Conservation (phyloP, 2,113 vertebrate genomes). For the Corythoichthys haematopterus region DNA sequence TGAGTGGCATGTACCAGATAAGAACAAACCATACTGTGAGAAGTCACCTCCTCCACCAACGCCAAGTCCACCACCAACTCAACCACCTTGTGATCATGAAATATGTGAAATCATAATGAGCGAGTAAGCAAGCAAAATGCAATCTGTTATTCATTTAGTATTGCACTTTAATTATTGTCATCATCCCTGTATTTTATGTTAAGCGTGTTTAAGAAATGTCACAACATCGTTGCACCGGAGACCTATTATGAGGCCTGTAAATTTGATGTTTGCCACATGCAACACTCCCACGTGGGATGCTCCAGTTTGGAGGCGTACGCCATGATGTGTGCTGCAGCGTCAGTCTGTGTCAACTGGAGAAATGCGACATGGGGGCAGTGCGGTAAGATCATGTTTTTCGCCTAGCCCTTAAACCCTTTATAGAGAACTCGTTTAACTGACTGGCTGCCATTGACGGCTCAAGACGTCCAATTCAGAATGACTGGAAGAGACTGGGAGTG, state of each 20-base stretch:
- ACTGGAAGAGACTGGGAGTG: too few relatives aligned
- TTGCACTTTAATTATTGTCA: not conserved
- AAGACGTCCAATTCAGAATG: too few relatives aligned
- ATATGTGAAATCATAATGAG: constrained; percentile 77
- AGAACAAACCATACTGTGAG: constrained; percentile 42
- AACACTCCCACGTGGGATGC: constrained; percentile 47
- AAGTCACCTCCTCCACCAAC: not conserved
- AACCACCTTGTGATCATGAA: not conserved
- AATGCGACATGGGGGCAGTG: constrained; percentile 68
- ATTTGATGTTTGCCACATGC: constrained; percentile 74
- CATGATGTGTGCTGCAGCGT: constrained; percentile 62
- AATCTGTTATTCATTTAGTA: not conserved
- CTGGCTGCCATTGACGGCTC: too few relatives aligned
- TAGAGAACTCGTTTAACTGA: too few relatives aligned
- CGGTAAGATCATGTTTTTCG: constrained; percentile 66
- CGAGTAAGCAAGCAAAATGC: constrained; percentile 70
- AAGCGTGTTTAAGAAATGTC: constrained; percentile 80
- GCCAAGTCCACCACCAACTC: not conserved
- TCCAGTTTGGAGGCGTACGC: constrained; percentile 79
- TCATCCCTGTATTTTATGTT: constrained; percentile 20
- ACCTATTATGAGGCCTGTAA: constrained; percentile 74
- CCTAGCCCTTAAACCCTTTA: not conserved
- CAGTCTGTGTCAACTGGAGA: constrained; percentile 84
- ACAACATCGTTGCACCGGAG: constrained; percentile 51
- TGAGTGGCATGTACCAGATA: constrained; percentile 68